Conservation (phyloP, 1,140 invertebrate species). For the Rhagoletis zephyria region DNA sequence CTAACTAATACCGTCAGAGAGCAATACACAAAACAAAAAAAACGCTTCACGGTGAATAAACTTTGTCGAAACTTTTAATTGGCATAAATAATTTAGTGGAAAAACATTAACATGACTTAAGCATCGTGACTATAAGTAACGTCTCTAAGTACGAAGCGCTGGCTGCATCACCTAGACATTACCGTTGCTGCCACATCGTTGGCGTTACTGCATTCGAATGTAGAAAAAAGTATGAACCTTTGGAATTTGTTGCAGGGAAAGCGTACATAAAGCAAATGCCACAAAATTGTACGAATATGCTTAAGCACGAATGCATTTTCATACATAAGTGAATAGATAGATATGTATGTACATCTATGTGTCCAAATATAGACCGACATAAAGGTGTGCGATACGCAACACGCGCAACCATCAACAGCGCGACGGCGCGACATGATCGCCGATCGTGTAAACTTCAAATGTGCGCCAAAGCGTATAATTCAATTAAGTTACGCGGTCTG, state of each 20-base stretch:
- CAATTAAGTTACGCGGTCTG: constrained; percentile 24
- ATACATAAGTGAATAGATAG: no score
- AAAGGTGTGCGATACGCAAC: neutral
- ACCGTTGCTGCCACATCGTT: neutral
- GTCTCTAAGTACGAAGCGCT: neutral
- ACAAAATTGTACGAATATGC: neutral
- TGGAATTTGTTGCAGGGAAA: constrained; percentile 1
- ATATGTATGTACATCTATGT: neutral
- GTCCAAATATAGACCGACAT: neutral
- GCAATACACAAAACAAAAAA: neutral
- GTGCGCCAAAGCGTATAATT: constrained; percentile 19
- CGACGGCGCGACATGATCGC: neutral
- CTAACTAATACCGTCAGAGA: neutral
- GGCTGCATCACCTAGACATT: neutral
- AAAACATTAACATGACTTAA: neutral
- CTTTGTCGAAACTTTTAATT: neutral
- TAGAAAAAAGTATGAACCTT: neutral
- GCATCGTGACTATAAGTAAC: neutral
- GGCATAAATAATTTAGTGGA: neutral
- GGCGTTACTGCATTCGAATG: neutral
- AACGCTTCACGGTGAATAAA: neutral
- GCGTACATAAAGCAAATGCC: constrained; percentile 16
- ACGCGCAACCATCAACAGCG: neutral
- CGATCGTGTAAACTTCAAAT: constrained; percentile 31
- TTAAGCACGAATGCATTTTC: neutral